Evolutionary conservation across 2,797 vertebrate species (phyloP), one percentile per base, ranked within the genome.

Genomic region (Psittacula derbiana): DNA sequence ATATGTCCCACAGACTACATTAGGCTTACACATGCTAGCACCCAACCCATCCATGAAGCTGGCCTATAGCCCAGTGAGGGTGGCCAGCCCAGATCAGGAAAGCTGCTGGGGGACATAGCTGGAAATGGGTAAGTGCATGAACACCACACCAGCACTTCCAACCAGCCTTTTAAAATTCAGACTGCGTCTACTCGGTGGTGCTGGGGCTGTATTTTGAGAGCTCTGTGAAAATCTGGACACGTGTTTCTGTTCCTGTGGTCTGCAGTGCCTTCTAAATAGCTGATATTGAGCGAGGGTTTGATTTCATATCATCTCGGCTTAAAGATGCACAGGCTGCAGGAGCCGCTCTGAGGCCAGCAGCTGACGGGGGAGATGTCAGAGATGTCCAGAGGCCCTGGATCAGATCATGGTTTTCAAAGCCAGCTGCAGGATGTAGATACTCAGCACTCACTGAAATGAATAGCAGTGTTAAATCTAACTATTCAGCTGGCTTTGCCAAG

Each of bases 181-280:
- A 20, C 44, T 21, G 10, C 5, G 4, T 30, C 55, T 40, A 12
- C 23, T n/a, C 0, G 0, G 5, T 17, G 0, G 5, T 28, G 28
- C 76, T 38, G 50, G 46, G 21, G 28, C 3, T 58, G 85, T 40
- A 21, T 69, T 61, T 80, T 40, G 74, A 73, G 78, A 74, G 64
- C 23, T 64, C 78, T 2, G 2, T 18, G 74, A 60, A 90, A 89
- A 80, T 13, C 44, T 30, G 44, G 52, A 65, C 50, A 13, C 1
- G 9, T 41, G 25, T 71, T 89, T 57, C 28, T 46, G n/a, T 57
- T 70, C 52, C 67, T 88, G 31, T 27, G 28, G 8, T n/a, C 74
- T 76, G 64, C 71, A 61, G 78, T 78, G 44, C 36, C 27, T 79
- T 52, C 60, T 24, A 16, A 87, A 82, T 8, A n/a, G 78, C 65